Evolutionary conservation across 2,888 invertebrate genomes (phyloP), one percentile per base, ranked within the genome.

Genomic region (Girardia tigrina): DNA sequence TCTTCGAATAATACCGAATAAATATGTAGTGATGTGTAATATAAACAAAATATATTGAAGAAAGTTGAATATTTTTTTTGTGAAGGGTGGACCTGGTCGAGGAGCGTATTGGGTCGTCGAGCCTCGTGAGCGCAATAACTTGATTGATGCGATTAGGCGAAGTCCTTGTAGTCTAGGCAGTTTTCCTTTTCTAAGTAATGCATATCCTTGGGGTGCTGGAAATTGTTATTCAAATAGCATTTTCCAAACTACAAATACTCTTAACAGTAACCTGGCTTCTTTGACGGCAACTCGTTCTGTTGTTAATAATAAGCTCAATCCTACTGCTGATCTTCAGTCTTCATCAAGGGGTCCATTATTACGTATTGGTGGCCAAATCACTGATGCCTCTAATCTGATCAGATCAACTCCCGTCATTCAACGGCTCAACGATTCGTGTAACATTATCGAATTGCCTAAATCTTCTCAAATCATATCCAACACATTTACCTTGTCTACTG

Each of bases 91-190:
- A 4, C 71, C 76, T 2, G 76, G 76, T 4, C 73, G 76, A 28
- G 76, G 76, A 1, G 76, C 76, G 1, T 76, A 42, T 75, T 76
- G 76, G 76, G 73, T 74, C 28, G 76, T 76, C 12, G 76, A 76
- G 42, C 73, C 76, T 2, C 29, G 73, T 14, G 76, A 76, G 28
- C 73, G 76, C 6, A 42, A 29, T 20, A 75, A 76, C 27, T 74
- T 76, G 14, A 42, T 76, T 6, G 76, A 76, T 27, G 76, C 71
- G 4, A 27, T 76, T n/a, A 75, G 72, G 20, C 74, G 76, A 4
- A 76, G 75, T 23, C 76, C 76, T 23, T 76, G 76, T 56, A 56
- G 56, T n/a, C 56, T 56, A 20, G 56, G 56, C 23, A 56, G 56
- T 56, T 56, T 56, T 56, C 56, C 56, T 20, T 56, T 56, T 56